Conservation (phyloP, 1,140 invertebrate genomes). For the Caenorhabditis briggsae region DNA sequence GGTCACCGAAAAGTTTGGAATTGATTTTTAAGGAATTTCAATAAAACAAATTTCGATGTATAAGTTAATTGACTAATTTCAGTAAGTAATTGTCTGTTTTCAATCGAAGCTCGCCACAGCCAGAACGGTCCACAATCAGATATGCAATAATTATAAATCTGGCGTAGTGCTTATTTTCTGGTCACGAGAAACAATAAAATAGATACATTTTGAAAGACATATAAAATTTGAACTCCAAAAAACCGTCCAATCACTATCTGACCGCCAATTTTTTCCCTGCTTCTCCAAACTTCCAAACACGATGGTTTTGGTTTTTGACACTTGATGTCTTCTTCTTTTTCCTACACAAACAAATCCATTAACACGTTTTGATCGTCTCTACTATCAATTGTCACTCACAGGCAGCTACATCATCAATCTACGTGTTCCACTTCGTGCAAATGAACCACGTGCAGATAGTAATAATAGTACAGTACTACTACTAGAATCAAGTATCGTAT, state of each 20-base stretch:
- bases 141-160: too few species aligned
- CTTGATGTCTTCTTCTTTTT: not conserved
- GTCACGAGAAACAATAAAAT: not conserved
- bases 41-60: too few species aligned
- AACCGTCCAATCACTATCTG: not conserved
- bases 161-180: too few species aligned
- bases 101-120: too few species aligned
- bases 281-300: not conserved
- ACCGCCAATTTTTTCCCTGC: not conserved
- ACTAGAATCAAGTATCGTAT: conserved; percentile 20
- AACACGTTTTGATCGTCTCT: not conserved
- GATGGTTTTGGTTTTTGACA: not conserved
- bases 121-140: too few species aligned
- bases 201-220: not conserved
- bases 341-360: not conserved
- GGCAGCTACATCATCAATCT: not conserved
- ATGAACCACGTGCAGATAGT: conserved; percentile 35
- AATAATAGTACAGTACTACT: not conserved
- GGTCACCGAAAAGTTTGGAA: not conserved
- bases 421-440: conserved; percentile 44
- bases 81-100: too few species aligned
- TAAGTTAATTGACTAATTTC: too few species aligned
- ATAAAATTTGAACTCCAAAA: not conserved
- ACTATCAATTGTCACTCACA: not conserved
- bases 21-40: too few species aligned